phyloP scores from a whole-genome alignment of 2,797 vertebrate genomes.

The Manis pentadactyla region DNA sequence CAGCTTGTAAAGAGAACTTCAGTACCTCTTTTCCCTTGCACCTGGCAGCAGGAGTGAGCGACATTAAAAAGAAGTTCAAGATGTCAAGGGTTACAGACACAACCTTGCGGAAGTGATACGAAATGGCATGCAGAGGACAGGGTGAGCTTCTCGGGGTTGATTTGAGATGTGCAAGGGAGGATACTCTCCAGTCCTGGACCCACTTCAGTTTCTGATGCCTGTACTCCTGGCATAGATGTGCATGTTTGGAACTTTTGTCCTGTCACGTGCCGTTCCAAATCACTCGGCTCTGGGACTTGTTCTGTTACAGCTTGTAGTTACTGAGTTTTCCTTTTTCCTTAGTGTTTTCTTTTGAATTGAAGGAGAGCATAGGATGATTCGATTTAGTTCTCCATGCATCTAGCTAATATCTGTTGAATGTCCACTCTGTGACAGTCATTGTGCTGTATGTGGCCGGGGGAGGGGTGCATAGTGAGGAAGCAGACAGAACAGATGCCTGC shows the following conservation, averaged over 20 bases:
- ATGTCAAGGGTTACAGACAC: neutral
- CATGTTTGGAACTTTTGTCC: neutral
- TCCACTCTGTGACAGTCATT: neutral
- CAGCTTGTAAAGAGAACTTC: neutral
- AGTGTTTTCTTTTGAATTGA: neutral
- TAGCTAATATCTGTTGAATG: neutral
- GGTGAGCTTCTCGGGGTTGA: fast-evolving
- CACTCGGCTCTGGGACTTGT: neutral
- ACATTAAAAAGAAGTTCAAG: neutral
- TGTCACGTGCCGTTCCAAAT: neutral
- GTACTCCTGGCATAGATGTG: neutral
- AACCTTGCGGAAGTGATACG: neutral
- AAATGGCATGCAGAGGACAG: too few relatives aligned
- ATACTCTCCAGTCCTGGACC: neutral
- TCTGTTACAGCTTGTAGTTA: neutral
- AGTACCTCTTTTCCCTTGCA: neutral
- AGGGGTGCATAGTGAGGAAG: neutral
- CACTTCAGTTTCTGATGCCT: neutral
- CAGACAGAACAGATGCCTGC: neutral
- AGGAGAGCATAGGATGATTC: neutral
- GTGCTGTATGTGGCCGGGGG: neutral
- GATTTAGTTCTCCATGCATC: neutral
- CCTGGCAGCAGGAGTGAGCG: neutral
- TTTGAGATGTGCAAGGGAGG: neutral
- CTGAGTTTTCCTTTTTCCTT: neutral